A percentile compares a stretch with the other conserved stretches of the same genome.
Conservation (phyloP, 2,888 invertebrate genomes). For the Pasiphila rectangulata region DNA sequence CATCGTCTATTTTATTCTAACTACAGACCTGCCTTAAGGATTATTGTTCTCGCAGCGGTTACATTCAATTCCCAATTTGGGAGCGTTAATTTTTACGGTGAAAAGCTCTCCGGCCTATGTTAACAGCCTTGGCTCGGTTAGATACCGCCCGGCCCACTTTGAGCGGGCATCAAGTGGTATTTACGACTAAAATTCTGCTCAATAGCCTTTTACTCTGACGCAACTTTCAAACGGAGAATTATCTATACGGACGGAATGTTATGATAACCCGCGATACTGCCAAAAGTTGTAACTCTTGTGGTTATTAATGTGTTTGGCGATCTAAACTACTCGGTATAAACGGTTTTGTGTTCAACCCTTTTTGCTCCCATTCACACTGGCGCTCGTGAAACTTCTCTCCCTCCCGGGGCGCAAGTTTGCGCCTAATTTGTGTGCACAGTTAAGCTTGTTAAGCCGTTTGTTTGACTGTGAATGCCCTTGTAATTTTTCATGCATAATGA, state of each 20-base stretch:
- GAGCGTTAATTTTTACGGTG: slow-evolving; percentile 26
- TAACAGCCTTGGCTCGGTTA: slow-evolving; percentile 13
- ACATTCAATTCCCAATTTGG: slow-evolving; percentile 21
- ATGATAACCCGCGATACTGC: too few relatives aligned
- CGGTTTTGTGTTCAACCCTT: slow-evolving; percentile 1
- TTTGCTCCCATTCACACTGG: slow-evolving; percentile 8
- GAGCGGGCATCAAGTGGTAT: neutral
- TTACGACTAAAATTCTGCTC: neutral
- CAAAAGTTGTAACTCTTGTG: too few relatives aligned
- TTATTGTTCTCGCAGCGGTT: slow-evolving; percentile 13
- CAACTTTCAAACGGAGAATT: neutral
- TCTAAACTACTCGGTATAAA: neutral
- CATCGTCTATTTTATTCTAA: neutral
- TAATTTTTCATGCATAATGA: slow-evolving; percentile 35
- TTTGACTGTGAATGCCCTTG: slow-evolving; percentile 33
- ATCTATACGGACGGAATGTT: too few relatives aligned
- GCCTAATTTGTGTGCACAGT: slow-evolving; percentile 43
- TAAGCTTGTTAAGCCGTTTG: slow-evolving; percentile 44
- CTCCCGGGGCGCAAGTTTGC: slow-evolving; percentile 33
- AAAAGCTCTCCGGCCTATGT: slow-evolving; percentile 16
- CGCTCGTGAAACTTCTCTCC: slow-evolving; percentile 1
- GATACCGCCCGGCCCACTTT: slow-evolving; percentile 5
- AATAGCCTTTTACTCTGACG: neutral
- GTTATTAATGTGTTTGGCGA: neutral
- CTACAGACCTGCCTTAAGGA: neutral